These are phyloP conservation scores for Ommatoiulus sabulosus DNA, from an alignment of 2,888 invertebrate species.

Conservation along the genomic window DNA sequence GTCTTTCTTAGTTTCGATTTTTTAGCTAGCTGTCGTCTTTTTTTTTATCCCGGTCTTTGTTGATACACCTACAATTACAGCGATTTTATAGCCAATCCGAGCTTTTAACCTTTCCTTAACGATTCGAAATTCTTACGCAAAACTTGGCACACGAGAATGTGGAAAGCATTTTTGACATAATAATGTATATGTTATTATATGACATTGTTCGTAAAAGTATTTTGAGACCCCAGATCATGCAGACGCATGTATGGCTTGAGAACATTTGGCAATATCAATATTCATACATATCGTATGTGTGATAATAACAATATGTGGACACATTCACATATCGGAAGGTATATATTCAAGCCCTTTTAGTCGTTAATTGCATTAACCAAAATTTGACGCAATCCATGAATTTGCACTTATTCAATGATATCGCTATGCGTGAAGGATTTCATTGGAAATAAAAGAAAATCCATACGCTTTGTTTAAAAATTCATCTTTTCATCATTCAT, in stretches of 20 bases:
- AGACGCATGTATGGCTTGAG: no score
- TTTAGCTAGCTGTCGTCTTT: not conserved
- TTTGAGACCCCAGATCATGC: no score
- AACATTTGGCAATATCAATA: no score
- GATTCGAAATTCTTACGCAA: not conserved
- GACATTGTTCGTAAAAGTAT: not conserved
- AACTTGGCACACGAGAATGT: not conserved
- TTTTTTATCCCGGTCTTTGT: not conserved
- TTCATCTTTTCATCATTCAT: not conserved
- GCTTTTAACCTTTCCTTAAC: not conserved
- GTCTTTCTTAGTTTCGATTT: not conserved
- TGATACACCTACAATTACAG: not conserved
- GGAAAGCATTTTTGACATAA: not conserved
- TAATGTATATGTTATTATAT: no score
- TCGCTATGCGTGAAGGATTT: not conserved
- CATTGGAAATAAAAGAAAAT: constrained; percentile 29
- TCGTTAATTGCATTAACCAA: not conserved
- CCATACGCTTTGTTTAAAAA: constrained; percentile 20
- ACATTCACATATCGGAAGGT: no score
- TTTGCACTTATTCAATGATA: not conserved
- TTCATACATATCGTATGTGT: no score
- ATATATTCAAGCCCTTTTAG: not conserved
- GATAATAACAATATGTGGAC: no score
- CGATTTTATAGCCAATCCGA: not conserved
- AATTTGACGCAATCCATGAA: not conserved